Evolutionary conservation across 2,113 vertebrate species (phyloP), one percentile per base, ranked within the genome.

Genomic region (Prunella himalayana): DNA sequence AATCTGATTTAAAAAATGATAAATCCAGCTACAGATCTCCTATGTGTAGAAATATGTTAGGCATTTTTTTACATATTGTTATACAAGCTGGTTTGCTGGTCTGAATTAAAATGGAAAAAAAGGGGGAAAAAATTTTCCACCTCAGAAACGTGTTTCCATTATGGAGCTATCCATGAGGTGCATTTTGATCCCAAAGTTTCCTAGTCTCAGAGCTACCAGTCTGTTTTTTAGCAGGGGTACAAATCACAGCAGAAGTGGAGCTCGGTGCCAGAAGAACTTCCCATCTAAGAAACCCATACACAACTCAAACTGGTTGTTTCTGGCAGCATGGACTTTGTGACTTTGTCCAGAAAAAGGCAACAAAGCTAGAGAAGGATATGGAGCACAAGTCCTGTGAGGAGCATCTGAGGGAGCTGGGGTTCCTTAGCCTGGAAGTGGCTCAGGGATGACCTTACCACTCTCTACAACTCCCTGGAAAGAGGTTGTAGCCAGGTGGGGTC

Each of bases 101-200:
- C 25, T 91, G 47, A 86, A 59, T 81, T 83, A 73, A 88, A 86
- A 86, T n/a, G 3, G 4, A 13, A 39, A 35, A 25, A 37, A 5
- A 37, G 10, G 28, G 5, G 6, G 9, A 0, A 5, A 4, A 8
- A 24, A 30, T 28, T 17, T 47, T 31, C 15, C 3, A 30, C 35
- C 24, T 83, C 14, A 81, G 39, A 86, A 84, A 42, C 3, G 5
- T 71, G 20, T 53, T 86, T 49, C 68, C 50, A 28, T 33, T 39
- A 14, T 20, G 45, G 17, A 64, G 24, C 9, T 78, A 57, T 28
- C 30, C 45, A 31, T 1, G 8, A 18, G 14, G 23, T 22, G 33
- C 35, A 61, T 41, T 79, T 56, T 51, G 4, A 71, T 71, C 53
- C 57, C 37, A 44, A 35, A 72, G 9, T 15, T 80, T 80, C 45